Evolutionary conservation across 2,888 invertebrate genomes (phyloP), one percentile per base, ranked within the genome.

Genomic region (Caenorhabditis angaria): DNA sequence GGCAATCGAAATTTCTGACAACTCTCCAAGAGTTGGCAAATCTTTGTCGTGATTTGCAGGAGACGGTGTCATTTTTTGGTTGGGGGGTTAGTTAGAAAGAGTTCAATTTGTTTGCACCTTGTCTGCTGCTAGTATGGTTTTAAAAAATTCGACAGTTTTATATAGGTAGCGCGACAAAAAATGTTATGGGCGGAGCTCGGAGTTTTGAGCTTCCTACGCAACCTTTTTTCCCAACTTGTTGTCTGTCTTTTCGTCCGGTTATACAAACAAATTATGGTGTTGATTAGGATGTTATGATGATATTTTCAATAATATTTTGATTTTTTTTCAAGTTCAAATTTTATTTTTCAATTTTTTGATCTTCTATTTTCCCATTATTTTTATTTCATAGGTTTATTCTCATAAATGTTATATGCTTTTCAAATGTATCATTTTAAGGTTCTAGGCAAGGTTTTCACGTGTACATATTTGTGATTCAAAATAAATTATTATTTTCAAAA

Each of bases 21-120:
- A 48, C 56, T 73, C 73, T 61, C 65, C 73, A 20, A 73, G 58
- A 24, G 73, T 73, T 35, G 73, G 73, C 35, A 73, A 69, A 61
- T 73, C 68, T 50, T 73, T 65, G 18, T 41, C 41, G 18, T 41
- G 41, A 41, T 41, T 41, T 18, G 41, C 41, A 14, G 41, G 41
- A 10, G 35, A 10, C 6, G 35, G 6, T 14, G 35, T 35, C 50
- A 50, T 50, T 22, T 50, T 48, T 50, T 22, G 50, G 22, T 24
- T 8, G 50, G n/a, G 12, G 22, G 22, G 24, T 18, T 22, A 41
- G 14, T 41, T 41, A 12, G 10, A 18, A 41, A 41, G 41, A 50
- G 50, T 22, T 18, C n/a, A 24, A 1, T 50, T 50, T 20, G 24
- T 22, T 20, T 50, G n/a, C 24, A 18, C n/a, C 22, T 50, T 3